Percentiles rank a stretch among this genome's conserved stretches.
Conservation (phyloP, 2,113 vertebrate genomes). For the Tringa solitaria region DNA sequence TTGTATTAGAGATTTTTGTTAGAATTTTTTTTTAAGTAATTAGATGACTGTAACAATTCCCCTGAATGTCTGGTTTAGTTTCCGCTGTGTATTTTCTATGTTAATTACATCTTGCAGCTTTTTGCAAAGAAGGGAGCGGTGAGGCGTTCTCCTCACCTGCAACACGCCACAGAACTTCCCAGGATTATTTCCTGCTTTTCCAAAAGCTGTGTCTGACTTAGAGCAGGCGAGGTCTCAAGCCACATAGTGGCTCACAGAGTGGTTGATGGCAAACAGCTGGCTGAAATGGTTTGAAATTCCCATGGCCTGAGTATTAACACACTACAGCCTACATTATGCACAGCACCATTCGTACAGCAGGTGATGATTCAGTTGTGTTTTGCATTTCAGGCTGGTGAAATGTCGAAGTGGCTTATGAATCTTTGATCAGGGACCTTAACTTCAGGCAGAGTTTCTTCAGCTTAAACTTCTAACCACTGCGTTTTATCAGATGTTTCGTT, state of each 20-base stretch:
- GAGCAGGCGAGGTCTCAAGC: not conserved
- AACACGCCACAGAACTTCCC: not conserved
- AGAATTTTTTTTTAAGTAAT: not conserved
- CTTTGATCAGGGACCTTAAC: not conserved
- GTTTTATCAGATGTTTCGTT: not conserved
- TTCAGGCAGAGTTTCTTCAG: not conserved
- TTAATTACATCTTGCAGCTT: not conserved
- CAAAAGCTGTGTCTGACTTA: not conserved
- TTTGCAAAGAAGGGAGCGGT: not conserved
- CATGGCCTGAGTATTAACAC: too few species aligned
- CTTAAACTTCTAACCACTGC: not conserved
- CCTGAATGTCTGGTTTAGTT: slow-evolving; percentile 12
- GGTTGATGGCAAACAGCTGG: not conserved
- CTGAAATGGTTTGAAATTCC: not conserved
- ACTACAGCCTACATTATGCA: accelerated
- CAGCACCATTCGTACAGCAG: not conserved
- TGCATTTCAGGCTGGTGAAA: not conserved
- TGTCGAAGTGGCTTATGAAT: not conserved
- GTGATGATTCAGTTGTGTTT: not conserved
- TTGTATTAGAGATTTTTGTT: not conserved
- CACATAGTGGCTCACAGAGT: not conserved
- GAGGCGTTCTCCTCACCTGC: not conserved
- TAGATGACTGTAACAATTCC: not conserved
- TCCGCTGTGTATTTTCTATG: not conserved
- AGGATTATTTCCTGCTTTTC: not conserved